A percentile compares a stretch with the other conserved stretches of the same genome.
Evolutionary conservation across 2,888 invertebrate species (phyloP).

Genomic region (Micoletzkya japonica): DNA sequence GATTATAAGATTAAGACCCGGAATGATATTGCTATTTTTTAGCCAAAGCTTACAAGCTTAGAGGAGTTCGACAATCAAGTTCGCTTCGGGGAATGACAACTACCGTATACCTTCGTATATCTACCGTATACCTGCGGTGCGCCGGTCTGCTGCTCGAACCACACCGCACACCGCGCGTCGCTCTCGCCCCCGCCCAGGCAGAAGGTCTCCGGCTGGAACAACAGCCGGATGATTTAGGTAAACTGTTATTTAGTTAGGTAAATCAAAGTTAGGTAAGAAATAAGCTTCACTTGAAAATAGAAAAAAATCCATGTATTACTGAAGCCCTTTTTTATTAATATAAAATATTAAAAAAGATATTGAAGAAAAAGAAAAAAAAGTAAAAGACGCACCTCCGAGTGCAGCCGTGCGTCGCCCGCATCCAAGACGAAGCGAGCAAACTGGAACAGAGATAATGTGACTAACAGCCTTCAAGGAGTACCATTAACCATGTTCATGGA

Average conservation of each 20-base stretch:
- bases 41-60: not conserved
- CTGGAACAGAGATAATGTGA: slow-evolving; percentile 30
- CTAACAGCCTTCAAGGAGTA: too few relatives aligned
- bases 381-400: slow-evolving; percentile 12
- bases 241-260: too few relatives aligned
- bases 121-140: not conserved
- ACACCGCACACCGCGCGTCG: not conserved
- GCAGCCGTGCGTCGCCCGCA: slow-evolving; percentile 7
- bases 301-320: too few relatives aligned
- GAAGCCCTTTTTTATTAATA: too few relatives aligned
- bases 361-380: too few relatives aligned
- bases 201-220: slow-evolving; percentile 11
- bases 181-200: slow-evolving; percentile 1
- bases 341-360: too few relatives aligned
- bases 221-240: too few relatives aligned
- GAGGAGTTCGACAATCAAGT: not conserved
- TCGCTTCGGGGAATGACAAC: not conserved
- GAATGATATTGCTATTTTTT: not conserved
- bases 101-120: not conserved
- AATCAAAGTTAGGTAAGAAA: too few relatives aligned
- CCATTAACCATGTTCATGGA: too few relatives aligned
- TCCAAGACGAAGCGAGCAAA: slow-evolving; percentile 32
- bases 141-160: slow-evolving; percentile 21
- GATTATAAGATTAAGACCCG: not conserved
- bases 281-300: too few relatives aligned